Conservation (phyloP, 2,113 vertebrate genomes). For the Abramis brama region DNA sequence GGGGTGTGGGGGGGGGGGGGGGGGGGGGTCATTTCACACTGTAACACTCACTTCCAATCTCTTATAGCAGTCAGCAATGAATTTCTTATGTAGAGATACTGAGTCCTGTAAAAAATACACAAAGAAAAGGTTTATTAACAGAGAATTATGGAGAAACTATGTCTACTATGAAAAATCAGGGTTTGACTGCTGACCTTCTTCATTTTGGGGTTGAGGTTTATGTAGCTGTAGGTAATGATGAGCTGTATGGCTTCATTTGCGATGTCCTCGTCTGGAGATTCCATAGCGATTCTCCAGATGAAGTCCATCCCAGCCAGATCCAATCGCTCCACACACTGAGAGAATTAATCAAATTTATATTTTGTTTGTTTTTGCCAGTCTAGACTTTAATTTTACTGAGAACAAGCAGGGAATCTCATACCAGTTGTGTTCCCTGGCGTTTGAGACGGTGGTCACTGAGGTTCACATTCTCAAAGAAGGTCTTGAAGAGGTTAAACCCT, state of each 20-base stretch:
- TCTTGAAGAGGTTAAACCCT: conserved; percentile 99
- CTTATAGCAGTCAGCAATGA: conserved; percentile 98
- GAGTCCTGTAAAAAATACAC: conserved; percentile 82
- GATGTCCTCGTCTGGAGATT: conserved; percentile 98
- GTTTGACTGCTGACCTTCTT: conserved; percentile 85
- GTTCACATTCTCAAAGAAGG: conserved; percentile 99
- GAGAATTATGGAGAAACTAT: conserved; percentile 50
- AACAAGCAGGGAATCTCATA: conserved; percentile 70
- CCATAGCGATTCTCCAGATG: conserved; percentile 99
- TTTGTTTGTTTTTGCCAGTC: not conserved
- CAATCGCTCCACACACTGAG: conserved; percentile 94
- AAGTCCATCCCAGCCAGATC: conserved; percentile 98
- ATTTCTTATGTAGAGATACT: conserved; percentile 97
- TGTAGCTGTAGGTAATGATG: conserved; percentile 98
- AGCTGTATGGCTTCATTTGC: conserved; percentile 98
- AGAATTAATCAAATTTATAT: not conserved
- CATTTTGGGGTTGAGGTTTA: conserved; percentile 95
- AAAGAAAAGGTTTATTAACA: conserved; percentile 70
- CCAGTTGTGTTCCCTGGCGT: conserved; percentile 95
- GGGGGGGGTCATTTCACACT: fast-evolving
- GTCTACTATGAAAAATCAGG: not conserved
- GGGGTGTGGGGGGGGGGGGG: too few species aligned
- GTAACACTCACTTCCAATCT: conserved; percentile 86
- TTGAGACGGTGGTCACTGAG: conserved; percentile 97
- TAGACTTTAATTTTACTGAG: not conserved